phyloP scores from a whole-genome alignment of 2,888 invertebrate genomes.

The Heliothis peltigera region DNA sequence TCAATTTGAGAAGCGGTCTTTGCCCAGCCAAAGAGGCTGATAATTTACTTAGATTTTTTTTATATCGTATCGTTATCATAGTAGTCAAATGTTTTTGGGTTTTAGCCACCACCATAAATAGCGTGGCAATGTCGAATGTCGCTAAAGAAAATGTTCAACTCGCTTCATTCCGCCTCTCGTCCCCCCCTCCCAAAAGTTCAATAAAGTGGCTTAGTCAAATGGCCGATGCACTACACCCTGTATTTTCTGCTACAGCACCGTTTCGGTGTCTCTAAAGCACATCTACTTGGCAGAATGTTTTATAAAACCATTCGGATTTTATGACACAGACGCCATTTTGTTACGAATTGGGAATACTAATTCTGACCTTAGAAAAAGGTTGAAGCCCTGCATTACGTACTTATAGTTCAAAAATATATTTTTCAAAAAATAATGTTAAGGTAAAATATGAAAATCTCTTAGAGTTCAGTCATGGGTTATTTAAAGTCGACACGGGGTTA shows the following conservation, averaged over 20 bases:
- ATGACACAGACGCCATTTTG: constrained; percentile 36
- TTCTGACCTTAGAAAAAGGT: constrained; percentile 35
- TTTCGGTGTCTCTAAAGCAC: constrained; percentile 46
- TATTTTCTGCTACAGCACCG: constrained; percentile 42
- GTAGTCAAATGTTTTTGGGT: no score
- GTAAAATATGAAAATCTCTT: neutral
- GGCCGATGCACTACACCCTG: constrained; percentile 67
- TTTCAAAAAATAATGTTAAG: neutral
- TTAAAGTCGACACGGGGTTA: constrained; percentile 1
- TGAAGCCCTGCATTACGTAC: constrained; percentile 34
- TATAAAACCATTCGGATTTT: constrained; percentile 55
- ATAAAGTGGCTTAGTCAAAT: constrained; percentile 79
- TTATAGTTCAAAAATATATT: neutral
- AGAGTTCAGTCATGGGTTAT: neutral
- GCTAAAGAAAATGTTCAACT: neutral
- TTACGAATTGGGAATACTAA: constrained; percentile 53
- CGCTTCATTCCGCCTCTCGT: constrained; percentile 47
- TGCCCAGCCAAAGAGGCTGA: no score
- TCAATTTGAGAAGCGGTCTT: no score
- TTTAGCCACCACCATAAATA: no score
- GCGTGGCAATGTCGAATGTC: neutral
- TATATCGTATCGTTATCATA: no score
- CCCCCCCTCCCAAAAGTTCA: constrained; percentile 54
- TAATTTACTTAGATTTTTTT: no score
- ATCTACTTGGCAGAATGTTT: constrained; percentile 48